Conservation (phyloP, 2,888 invertebrate genomes). For the Amphipyra berbera region DNA sequence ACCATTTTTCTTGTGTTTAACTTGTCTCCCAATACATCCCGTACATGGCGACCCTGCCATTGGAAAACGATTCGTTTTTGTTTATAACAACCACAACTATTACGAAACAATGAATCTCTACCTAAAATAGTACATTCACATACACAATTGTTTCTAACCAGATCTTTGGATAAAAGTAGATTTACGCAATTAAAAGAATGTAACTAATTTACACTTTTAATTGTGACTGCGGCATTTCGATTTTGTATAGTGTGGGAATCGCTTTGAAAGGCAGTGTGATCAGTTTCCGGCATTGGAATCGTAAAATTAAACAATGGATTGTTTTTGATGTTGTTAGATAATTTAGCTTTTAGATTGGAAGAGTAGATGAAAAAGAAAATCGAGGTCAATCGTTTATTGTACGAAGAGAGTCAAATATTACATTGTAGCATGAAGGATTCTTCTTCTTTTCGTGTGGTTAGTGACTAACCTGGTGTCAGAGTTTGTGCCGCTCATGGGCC, state of each 20-base stretch:
- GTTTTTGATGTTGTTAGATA: conserved; percentile 44
- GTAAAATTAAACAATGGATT: conserved; percentile 42
- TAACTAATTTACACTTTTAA: conserved; percentile 59
- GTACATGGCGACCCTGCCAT: too few species aligned
- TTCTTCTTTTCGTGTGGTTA: too few species aligned
- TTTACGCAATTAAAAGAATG: conserved; percentile 63
- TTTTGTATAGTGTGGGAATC: conserved; percentile 48
- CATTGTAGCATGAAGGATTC: too few species aligned
- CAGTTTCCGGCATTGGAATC: conserved; percentile 38
- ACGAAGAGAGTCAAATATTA: conserved; percentile 10
- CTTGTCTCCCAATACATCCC: too few species aligned
- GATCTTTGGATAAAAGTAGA: conserved; percentile 55
- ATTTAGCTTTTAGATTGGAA: conserved; percentile 28
- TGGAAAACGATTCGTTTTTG: too few species aligned
- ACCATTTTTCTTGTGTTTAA: too few species aligned
- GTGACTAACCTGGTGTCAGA: too few species aligned
- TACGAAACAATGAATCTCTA: conserved; percentile 49
- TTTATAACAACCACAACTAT: conserved; percentile 48
- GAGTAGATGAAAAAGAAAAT: conserved; percentile 21
- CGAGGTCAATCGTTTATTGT: conserved; percentile 9
- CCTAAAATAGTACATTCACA: conserved; percentile 55
- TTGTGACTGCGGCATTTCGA: conserved; percentile 33
- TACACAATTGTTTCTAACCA: conserved; percentile 57
- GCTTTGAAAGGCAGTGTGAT: conserved; percentile 37
- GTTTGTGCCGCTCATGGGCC: too few species aligned